These are phyloP conservation scores for Eupleurogrammus muticus DNA, from an alignment of 2,797 vertebrate species.

Conservation along the genomic window DNA sequence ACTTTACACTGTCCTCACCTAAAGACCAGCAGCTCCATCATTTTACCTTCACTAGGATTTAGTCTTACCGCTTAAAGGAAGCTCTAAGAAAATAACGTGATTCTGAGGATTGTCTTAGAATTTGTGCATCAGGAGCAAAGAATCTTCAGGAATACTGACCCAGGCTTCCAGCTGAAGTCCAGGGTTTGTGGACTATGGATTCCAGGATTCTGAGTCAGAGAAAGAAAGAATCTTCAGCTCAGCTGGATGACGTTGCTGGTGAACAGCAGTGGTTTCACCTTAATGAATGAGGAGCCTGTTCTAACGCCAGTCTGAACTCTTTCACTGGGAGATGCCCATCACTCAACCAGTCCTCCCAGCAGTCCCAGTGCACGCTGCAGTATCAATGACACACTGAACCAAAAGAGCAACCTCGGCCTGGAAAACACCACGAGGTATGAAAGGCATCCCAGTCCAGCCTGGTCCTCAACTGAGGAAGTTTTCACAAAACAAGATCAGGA, in stretches of 20 bases:
- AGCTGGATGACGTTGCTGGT: background rate
- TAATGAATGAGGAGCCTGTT: background rate
- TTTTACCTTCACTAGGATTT: too few relatives aligned
- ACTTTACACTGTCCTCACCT: too few relatives aligned
- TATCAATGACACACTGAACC: background rate
- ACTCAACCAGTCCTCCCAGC: background rate
- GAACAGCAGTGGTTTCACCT: background rate
- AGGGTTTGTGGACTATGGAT: background rate
- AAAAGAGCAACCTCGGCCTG: background rate
- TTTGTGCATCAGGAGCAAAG: too few relatives aligned
- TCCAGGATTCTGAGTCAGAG: background rate
- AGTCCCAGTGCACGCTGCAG: background rate
- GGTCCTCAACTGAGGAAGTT: too few relatives aligned
- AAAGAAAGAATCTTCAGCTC: background rate
- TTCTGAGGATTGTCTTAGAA: too few relatives aligned
- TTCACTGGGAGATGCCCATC: background rate
- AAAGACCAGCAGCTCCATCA: too few relatives aligned
- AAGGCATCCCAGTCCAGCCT: background rate
- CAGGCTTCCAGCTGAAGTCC: constrained; percentile 5
- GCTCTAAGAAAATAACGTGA: too few relatives aligned
- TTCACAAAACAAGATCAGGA: background rate
- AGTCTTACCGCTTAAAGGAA: too few relatives aligned
- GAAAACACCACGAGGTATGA: background rate
- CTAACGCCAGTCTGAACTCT: background rate
- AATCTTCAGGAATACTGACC: too few relatives aligned